Percentiles rank a stretch among this genome's conserved stretches.
Conservation (phyloP, 2,797 vertebrate species). For the Pseudochirops corinnae region DNA sequence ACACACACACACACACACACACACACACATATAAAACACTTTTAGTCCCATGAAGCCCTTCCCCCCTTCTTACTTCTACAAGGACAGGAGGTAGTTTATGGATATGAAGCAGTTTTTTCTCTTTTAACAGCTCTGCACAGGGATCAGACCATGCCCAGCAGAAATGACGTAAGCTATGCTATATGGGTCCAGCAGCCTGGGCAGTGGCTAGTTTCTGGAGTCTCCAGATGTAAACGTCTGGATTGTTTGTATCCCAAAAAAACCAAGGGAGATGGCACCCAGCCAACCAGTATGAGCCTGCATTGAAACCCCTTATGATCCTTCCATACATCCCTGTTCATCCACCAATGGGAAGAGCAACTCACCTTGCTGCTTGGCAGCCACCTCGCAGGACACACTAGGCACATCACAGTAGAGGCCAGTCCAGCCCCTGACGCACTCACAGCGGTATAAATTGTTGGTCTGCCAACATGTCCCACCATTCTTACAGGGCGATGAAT, state of each 20-base stretch:
- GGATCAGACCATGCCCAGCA: background rate
- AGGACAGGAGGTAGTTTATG: background rate
- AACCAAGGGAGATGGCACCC: background rate
- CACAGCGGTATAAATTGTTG: constrained; percentile 91
- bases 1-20: no score
- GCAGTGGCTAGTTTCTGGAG: background rate
- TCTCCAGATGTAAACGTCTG: background rate
- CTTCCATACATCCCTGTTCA: background rate
- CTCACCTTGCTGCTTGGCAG: constrained; percentile 94
- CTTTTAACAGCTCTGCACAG: background rate
- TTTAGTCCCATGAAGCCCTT: background rate
- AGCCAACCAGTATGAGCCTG: background rate
- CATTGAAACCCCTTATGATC: background rate
- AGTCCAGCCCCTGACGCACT: constrained; percentile 94
- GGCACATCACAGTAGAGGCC: constrained; percentile 96
- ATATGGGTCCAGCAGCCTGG: background rate
- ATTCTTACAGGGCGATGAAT: constrained; percentile 95
- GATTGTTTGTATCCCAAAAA: background rate
- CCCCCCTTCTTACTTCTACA: background rate
- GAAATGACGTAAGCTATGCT: background rate
- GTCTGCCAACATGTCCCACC: constrained; percentile 94
- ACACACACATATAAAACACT: background rate
- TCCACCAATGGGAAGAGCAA: rapidly evolving
- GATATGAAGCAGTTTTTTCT: background rate
- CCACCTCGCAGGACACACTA: constrained; percentile 96